Percentiles rank a stretch among this genome's conserved stretches.
These are phyloP conservation scores for Halichondria panicea DNA, from an alignment of 37 sponge, comb jelly and placozoan genomes.

Conservation along the genomic window DNA sequence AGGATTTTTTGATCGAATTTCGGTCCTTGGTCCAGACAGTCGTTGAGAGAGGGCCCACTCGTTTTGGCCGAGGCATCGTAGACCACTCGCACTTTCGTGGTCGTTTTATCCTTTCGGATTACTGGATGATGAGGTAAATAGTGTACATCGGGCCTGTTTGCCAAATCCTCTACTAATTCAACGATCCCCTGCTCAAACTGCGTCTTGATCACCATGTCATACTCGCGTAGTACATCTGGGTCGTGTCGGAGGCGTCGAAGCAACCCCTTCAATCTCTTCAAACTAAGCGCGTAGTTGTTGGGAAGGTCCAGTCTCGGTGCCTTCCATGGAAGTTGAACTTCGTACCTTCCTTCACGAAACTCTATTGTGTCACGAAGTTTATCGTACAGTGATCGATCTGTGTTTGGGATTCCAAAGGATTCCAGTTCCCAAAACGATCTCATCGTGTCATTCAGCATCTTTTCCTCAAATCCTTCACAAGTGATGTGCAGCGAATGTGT, in stretches of 20 bases:
- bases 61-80: slow-evolving; percentile 12
- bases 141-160: slow-evolving; percentile 4
- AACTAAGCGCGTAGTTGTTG: slow-evolving; percentile 30
- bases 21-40: slow-evolving; percentile 14
- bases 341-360: slow-evolving; percentile 32
- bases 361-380: neutral
- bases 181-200: slow-evolving; percentile 26
- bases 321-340: slow-evolving; percentile 44
- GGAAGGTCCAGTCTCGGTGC: neutral
- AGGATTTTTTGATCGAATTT: slow-evolving; percentile 40
- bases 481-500: slow-evolving; percentile 2
- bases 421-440: slow-evolving; percentile 44
- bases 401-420: slow-evolving; percentile 16
- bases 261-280: slow-evolving; percentile 20
- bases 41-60: slow-evolving; percentile 5
- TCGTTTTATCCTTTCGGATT: slow-evolving; percentile 25
- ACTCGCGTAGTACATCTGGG: slow-evolving; percentile 5
- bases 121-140: slow-evolving; percentile 33
- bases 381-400: slow-evolving; percentile 21
- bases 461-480: neutral
- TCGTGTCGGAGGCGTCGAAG: slow-evolving; percentile 10
- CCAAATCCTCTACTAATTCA: neutral
- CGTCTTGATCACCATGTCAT: slow-evolving; percentile 25
- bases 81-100: slow-evolving; percentile 27
- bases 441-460: slow-evolving; percentile 10